A percentile compares a stretch with the other conserved stretches of the same genome.
phyloP scores from a whole-genome alignment of 2,113 vertebrate genomes.

The Melospiza georgiana region DNA sequence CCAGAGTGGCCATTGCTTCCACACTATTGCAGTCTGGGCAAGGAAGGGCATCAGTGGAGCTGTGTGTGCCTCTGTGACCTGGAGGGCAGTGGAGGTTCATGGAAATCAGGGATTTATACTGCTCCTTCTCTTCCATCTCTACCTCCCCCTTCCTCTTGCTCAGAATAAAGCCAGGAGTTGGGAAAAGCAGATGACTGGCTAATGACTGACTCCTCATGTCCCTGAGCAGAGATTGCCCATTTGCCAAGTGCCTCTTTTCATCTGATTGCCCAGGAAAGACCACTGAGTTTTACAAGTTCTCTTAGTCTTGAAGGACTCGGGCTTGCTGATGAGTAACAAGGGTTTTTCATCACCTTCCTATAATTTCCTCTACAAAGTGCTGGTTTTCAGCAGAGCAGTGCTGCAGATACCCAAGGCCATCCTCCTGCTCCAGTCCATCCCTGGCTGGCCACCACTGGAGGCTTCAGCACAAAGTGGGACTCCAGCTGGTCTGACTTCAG shows the following conservation, averaged over 20 bases:
- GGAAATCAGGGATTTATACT: neutral
- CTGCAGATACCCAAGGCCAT: neutral
- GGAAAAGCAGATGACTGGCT: neutral
- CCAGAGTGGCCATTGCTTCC: neutral
- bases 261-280: neutral
- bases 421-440: too few species aligned
- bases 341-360: neutral
- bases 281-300: neutral
- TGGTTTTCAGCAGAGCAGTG: neutral
- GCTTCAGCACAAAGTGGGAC: accelerated
- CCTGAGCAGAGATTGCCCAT: neutral
- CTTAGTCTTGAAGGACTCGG: neutral
- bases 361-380: neutral
- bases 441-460: too few species aligned
- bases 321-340: neutral
- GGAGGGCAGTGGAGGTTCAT: neutral
- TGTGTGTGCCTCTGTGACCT: neutral
- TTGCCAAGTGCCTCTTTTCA: neutral
- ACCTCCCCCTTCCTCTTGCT: neutral
- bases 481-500: neutral
- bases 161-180: neutral
- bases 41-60: neutral
- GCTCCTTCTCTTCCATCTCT: neutral
- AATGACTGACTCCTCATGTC: neutral
- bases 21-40: neutral